Evolutionary conservation across 2,797 vertebrate species (phyloP).

Genomic region (Novumbra hubbsi): DNA sequence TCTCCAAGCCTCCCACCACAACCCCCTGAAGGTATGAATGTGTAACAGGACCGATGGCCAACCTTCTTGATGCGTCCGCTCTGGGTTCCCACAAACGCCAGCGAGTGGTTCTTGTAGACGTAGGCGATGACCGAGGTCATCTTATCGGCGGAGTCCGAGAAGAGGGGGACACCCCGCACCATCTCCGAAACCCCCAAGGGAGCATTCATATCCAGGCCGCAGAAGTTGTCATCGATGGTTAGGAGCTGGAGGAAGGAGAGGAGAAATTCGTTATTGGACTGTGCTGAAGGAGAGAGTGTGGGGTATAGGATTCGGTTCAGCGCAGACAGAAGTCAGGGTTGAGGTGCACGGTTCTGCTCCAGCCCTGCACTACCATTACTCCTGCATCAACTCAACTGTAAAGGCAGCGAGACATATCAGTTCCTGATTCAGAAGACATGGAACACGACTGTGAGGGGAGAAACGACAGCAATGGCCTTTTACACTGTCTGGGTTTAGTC

Average conservation of each 20-base stretch:
- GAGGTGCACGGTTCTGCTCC: background rate
- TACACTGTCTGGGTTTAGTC: background rate
- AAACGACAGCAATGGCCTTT: background rate
- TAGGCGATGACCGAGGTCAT: slow-evolving; percentile 97
- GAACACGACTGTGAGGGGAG: background rate
- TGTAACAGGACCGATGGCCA: slow-evolving; percentile 28
- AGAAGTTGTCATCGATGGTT: slow-evolving; percentile 98
- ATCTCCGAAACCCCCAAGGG: slow-evolving; percentile 95
- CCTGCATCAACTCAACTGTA: background rate
- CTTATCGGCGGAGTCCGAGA: slow-evolving; percentile 89
- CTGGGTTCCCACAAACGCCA: slow-evolving; percentile 96
- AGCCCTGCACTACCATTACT: background rate
- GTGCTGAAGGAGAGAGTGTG: background rate
- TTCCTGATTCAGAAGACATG: background rate
- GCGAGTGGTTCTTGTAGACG: slow-evolving; percentile 97
- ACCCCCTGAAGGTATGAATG: slow-evolving; percentile 39
- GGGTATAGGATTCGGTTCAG: too few relatives aligned
- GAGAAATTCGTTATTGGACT: background rate
- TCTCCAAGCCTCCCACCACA: slow-evolving; percentile 57
- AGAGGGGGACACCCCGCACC: slow-evolving; percentile 90
- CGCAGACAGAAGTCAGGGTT: background rate
- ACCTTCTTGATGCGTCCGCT: slow-evolving; percentile 96
- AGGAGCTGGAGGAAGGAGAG: slow-evolving; percentile 77
- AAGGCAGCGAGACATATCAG: background rate
- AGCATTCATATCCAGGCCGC: slow-evolving; percentile 98